Evolutionary conservation across 2,113 vertebrate species (phyloP).

Genomic region (Gallinago jamesoni): DNA sequence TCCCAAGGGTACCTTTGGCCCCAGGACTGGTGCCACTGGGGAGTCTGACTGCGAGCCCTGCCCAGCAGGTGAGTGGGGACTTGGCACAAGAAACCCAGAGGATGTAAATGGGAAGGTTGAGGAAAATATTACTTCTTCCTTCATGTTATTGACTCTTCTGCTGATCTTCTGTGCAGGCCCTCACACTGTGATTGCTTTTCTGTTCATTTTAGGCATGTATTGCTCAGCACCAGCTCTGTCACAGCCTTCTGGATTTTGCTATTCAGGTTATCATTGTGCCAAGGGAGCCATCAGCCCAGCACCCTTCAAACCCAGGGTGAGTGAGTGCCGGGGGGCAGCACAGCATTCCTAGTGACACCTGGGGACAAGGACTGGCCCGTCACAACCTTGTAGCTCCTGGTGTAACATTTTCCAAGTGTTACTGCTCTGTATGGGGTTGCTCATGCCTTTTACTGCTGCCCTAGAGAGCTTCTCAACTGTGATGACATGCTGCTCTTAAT

Average conservation of each 20-base stretch:
- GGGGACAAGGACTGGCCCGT: neutral
- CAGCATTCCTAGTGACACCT: neutral
- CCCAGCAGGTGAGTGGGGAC: slow-evolving; percentile 78
- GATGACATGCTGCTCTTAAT: neutral
- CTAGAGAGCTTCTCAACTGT: neutral
- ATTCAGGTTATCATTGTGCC: slow-evolving; percentile 82
- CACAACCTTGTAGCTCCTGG: neutral
- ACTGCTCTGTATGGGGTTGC: neutral
- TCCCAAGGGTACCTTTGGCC: slow-evolving; percentile 82
- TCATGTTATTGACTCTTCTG: accelerated
- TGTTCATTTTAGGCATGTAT: slow-evolving; percentile 80
- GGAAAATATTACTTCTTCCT: neutral
- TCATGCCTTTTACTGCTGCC: neutral
- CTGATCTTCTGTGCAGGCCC: too few relatives aligned
- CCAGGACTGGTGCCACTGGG: slow-evolving; percentile 68
- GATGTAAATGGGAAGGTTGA: neutral
- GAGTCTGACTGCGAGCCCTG: slow-evolving; percentile 81
- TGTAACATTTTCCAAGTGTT: neutral
- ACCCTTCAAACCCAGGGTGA: slow-evolving; percentile 77
- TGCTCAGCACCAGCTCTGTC: slow-evolving; percentile 81
- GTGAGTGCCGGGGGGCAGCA: neutral
- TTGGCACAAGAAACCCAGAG: neutral
- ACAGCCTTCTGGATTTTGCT: slow-evolving; percentile 83
- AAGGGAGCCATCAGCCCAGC: slow-evolving; percentile 81
- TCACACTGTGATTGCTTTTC: neutral